A percentile compares a stretch with the other conserved stretches of the same genome.
Conservation (phyloP, 37 sponge, comb jelly and placozoan species). For the Eunapius fragilis region DNA sequence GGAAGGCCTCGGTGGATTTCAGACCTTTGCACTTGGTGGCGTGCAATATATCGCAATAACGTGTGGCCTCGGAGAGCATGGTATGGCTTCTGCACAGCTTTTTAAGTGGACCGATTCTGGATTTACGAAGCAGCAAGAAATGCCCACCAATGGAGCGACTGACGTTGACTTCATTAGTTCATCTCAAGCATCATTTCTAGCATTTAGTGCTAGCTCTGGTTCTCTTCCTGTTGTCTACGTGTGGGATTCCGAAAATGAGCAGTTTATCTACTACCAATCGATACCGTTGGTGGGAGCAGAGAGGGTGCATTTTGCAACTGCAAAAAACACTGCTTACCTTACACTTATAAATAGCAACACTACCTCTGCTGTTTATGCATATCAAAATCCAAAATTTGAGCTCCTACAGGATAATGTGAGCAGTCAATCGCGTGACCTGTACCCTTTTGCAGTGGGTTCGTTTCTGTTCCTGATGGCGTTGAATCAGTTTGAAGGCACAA, state of each 20-base stretch:
- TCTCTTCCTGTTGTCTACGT: background rate
- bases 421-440: background rate
- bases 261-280: background rate
- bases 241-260: background rate
- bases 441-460: background rate
- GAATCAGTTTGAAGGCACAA: background rate
- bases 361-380: conserved; percentile 7
- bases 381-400: conserved; percentile 1
- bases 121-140: conserved; percentile 10
- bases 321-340: background rate
- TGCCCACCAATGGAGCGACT: conserved; percentile 6
- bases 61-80: background rate
- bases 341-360: background rate
- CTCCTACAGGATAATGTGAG: background rate
- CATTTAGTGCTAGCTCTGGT: background rate
- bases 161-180: conserved; percentile 14
- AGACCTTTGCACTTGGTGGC: background rate
- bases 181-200: background rate
- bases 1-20: background rate
- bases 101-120: conserved; percentile 15
- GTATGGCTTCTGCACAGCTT: background rate
- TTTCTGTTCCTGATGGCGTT: background rate
- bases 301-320: background rate
- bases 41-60: background rate
- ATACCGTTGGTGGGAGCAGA: background rate